Base-by-base conservation (phyloP, 2,888 invertebrate species). In the Biston stratarius region DNA sequence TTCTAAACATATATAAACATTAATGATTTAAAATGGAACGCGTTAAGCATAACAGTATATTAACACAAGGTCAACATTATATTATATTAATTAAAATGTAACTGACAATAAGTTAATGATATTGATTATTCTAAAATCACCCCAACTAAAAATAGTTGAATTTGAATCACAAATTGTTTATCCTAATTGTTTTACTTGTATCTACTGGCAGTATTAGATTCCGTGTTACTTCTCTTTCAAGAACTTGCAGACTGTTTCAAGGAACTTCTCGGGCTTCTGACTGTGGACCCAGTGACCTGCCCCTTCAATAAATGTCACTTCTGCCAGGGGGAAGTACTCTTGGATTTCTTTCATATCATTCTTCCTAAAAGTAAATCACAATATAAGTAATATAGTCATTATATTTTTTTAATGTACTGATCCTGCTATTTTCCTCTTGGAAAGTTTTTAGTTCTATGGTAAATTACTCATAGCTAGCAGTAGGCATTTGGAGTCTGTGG, bases 261-360 rank as follows among this genome's bases (percentile, higher is more conserved):
- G 85, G 86, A 98, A 98, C 73, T 96, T 96, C 8, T 94, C 88
- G 0, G 99, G 98, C 84, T 98, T 97, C 71, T 99, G 99, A 73
- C 97, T 96, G 85, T 99, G 99, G 0, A 99, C 96, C 97, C 98
- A 97, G 87, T 99, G 99, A 0, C 98, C 98, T 7, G 99, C 97
- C 45, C 96, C 97, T 58, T 95, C 94, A 60, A 98, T 95, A 75
- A 96, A 96, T 55, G 93, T 86, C 79, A 98, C 94, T 72, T 96
- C 91, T 0, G 97, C 96, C 8, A 94, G 87, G 0, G 98, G 97
- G 82, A 98, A 98, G 61, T 97, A 89, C 70, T 95, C 94, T 79
- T 94, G 93, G 64, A 98, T 97, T 65, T 91, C 90, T 6, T 90
- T 87, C 53, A 96, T 93, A 82, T 97, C 96, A 82, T 87, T 88